These are phyloP conservation scores for Tachina grossa DNA, from an alignment of 2,888 invertebrate species.

Conservation along the genomic window DNA sequence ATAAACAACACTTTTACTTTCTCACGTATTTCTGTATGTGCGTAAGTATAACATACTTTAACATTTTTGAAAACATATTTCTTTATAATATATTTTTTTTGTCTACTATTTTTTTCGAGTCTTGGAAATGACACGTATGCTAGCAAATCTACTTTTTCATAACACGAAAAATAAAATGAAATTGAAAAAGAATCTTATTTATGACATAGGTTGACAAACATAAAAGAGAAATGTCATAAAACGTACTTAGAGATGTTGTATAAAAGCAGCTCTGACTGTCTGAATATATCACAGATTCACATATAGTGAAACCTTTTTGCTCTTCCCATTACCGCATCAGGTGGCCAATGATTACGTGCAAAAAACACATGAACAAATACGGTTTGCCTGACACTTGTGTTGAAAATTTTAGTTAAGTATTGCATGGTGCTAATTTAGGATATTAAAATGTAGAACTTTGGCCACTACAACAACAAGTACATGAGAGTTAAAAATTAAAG, in stretches of 20 bases:
- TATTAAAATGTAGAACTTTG: no score
- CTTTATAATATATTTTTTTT: not conserved
- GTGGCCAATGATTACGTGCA: constrained; percentile 46
- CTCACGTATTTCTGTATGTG: not conserved
- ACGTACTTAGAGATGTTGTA: constrained; percentile 53
- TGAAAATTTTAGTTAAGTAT: constrained; percentile 14
- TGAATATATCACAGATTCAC: constrained; percentile 11
- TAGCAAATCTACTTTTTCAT: constrained; percentile 10
- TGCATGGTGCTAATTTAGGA: not conserved
- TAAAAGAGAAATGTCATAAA: constrained; percentile 58
- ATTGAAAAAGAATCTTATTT: constrained; percentile 27
- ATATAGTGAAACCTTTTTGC: not conserved
- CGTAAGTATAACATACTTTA: not conserved
- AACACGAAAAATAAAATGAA: not conserved
- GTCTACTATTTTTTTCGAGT: not conserved
- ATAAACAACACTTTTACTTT: constrained; percentile 46
- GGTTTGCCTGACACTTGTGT: not conserved
- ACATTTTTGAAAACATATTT: constrained; percentile 11
- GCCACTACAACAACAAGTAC: no score
- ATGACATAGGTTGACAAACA: constrained; percentile 62
- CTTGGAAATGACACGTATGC: constrained; percentile 43
- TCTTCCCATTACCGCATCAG: not conserved
- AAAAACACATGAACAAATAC: constrained; percentile 9
- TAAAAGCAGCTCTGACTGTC: constrained; percentile 28
- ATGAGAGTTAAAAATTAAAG: no score